Percentiles rank a stretch among this genome's conserved stretches.
phyloP scores from a whole-genome alignment of 2,113 vertebrate species.

The Vidua chalybeata region DNA sequence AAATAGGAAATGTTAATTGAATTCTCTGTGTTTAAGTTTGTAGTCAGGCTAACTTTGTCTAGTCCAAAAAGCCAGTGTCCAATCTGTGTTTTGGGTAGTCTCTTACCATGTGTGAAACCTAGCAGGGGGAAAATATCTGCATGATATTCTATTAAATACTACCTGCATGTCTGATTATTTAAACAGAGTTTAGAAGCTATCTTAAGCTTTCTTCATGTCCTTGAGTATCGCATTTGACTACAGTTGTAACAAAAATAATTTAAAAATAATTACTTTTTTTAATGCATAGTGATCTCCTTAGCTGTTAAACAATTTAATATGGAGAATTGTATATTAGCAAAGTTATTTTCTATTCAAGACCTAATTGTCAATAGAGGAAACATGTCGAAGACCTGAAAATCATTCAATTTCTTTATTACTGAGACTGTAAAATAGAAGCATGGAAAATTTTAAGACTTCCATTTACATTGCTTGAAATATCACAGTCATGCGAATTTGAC shows the following conservation, averaged over 20 bases:
- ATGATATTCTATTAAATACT: background rate
- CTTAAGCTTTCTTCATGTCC: background rate
- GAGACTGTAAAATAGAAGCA: background rate
- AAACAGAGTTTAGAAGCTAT: background rate
- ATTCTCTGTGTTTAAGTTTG: background rate
- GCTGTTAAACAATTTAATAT: background rate
- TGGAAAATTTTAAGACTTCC: background rate
- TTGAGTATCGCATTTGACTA: background rate
- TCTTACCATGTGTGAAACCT: background rate
- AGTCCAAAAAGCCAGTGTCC: background rate
- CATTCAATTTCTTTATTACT: background rate
- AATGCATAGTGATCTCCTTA: background rate
- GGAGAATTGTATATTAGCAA: background rate
- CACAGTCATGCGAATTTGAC: background rate
- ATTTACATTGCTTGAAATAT: background rate
- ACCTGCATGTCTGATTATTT: background rate
- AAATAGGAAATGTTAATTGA: background rate
- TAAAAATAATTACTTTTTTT: background rate
- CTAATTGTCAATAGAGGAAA: background rate
- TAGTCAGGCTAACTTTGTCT: background rate
- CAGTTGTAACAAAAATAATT: background rate
- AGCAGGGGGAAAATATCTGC: background rate
- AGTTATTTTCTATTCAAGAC: background rate
- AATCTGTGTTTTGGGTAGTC: background rate
- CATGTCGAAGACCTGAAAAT: background rate